These are phyloP conservation scores for Sceloporus undulatus DNA, from an alignment of 2,113 vertebrate genomes.

Conservation along the genomic window DNA sequence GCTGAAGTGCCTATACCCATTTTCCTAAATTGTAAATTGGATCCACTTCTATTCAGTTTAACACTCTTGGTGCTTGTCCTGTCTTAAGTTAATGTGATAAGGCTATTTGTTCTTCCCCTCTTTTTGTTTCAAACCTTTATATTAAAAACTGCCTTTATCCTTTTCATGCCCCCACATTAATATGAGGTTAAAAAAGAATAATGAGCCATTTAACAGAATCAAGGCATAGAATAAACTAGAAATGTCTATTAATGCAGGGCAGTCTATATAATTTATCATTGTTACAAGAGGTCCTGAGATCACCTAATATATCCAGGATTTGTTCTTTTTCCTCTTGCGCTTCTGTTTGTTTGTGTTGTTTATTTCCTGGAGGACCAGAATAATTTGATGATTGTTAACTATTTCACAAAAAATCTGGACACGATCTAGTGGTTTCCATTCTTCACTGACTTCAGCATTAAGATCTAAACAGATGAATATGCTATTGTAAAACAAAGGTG, in stretches of 20 bases:
- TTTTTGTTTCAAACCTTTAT: background rate
- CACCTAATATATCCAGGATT: background rate
- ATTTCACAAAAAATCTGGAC: slow-evolving; percentile 10
- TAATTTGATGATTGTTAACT: slow-evolving; percentile 4
- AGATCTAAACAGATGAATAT: no score
- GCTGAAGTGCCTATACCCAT: background rate
- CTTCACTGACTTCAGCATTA: background rate
- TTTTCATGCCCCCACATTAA: slow-evolving; percentile 22
- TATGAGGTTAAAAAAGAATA: slow-evolving; percentile 30
- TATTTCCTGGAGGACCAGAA: background rate
- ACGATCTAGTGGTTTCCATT: background rate
- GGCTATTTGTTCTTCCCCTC: background rate
- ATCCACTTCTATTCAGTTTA: background rate
- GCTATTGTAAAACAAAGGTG: background rate
- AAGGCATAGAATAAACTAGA: slow-evolving; percentile 22
- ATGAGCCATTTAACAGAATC: slow-evolving; percentile 19
- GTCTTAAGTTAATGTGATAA: background rate
- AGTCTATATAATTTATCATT: slow-evolving; percentile 21
- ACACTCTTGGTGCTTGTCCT: background rate
- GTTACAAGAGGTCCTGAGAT: slow-evolving; percentile 22
- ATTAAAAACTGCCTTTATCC: slow-evolving; percentile 3
- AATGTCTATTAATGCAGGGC: slow-evolving; percentile 19
- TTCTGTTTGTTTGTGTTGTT: background rate
- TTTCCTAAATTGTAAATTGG: background rate
- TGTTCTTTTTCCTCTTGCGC: background rate